A percentile compares a stretch with the other conserved stretches of the same genome.
Conservation (phyloP, 1,140 invertebrate genomes). For the Leptinotarsa defecta region DNA sequence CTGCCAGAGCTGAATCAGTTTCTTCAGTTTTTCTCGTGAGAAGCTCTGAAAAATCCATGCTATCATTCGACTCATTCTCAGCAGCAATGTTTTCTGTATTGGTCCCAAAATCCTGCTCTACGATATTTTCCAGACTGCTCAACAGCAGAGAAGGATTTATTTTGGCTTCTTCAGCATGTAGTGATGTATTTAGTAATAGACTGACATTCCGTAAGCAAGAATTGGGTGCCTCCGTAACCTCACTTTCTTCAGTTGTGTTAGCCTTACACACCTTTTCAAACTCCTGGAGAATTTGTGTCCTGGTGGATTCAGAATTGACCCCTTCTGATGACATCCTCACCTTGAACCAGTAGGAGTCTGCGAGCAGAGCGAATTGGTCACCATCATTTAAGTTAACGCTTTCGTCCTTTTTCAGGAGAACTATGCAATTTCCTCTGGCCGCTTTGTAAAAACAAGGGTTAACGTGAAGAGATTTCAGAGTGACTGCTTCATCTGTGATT, state of each 20-base stretch:
- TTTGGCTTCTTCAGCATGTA: not conserved
- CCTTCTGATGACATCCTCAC: constrained; percentile 14
- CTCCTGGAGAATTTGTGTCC: not conserved
- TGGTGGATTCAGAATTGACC: constrained; percentile 8
- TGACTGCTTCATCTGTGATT: constrained; percentile 25
- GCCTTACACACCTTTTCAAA: not conserved
- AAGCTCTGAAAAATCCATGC: not conserved
- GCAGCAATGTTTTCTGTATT: not conserved
- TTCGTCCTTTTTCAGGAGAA: constrained; percentile 32
- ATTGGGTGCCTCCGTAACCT: not conserved
- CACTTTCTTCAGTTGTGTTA: not conserved
- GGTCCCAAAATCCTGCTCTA: not conserved
- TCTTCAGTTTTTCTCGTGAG: constrained; percentile 19
- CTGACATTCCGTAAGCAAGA: not conserved
- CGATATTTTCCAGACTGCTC: not conserved
- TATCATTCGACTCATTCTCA: not conserved
- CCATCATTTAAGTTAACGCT: constrained; percentile 37
- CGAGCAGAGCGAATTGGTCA: constrained; percentile 43
- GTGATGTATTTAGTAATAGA: not conserved
- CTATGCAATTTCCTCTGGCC: constrained; percentile 34
- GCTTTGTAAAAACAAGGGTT: constrained; percentile 44
- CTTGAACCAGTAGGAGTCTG: constrained; percentile 37
- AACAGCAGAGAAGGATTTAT: not conserved
- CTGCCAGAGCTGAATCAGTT: not conserved
- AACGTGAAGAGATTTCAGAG: constrained; percentile 40